phyloP scores from a whole-genome alignment of 1,140 invertebrate species.

The Hyles euphorbiae region DNA sequence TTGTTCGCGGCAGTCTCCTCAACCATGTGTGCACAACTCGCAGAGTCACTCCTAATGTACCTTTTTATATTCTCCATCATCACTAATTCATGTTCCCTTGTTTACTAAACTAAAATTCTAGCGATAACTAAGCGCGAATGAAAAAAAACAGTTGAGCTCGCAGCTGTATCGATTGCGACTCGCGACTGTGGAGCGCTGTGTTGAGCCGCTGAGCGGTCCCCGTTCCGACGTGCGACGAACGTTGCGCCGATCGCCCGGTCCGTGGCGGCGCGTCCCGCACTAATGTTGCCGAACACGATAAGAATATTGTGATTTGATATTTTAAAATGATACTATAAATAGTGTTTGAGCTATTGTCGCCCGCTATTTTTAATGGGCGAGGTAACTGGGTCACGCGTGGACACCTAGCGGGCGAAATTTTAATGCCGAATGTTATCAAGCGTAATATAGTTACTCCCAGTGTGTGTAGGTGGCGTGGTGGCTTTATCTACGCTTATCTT shows the following conservation, averaged over 20 bases:
- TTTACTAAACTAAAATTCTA: constrained; percentile 67
- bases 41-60: constrained; percentile 65
- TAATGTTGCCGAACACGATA: not conserved
- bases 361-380: constrained; percentile 69
- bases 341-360: constrained; percentile 70
- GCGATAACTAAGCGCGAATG: constrained; percentile 52
- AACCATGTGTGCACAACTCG: constrained; percentile 66
- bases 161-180: constrained; percentile 6
- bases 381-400: constrained; percentile 62
- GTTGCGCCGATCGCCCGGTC: not conserved
- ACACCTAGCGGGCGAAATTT: constrained; percentile 37
- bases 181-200: no score
- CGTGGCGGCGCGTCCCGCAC: constrained; percentile 1
- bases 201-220: constrained; percentile 6
- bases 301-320: constrained; percentile 38
- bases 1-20: constrained; percentile 56
- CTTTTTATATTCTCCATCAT: constrained; percentile 61
- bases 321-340: constrained; percentile 66
- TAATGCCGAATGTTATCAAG: constrained; percentile 44
- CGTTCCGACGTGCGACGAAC: not conserved
- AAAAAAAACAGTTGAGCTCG: constrained; percentile 38
- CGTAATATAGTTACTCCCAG: constrained; percentile 21
- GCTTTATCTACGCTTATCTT: constrained; percentile 4
- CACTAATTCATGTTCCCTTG: constrained; percentile 60
- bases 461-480: constrained; percentile 44